Evolutionary conservation across 2,888 invertebrate genomes (phyloP), one percentile per base, ranked within the genome.

Genomic region (Drosophila demipolita): DNA sequence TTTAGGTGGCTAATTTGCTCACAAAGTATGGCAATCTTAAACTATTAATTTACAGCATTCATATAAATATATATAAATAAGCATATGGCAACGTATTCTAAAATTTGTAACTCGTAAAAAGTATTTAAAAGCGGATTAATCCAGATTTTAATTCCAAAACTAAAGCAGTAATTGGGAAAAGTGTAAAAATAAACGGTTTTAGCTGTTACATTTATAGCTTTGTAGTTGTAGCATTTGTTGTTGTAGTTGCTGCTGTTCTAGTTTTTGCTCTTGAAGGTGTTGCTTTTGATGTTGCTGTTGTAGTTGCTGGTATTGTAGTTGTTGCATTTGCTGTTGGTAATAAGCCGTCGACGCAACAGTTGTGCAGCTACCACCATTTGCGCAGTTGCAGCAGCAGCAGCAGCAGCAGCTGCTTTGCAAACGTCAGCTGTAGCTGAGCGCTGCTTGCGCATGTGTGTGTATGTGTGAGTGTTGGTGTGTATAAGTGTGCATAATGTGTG

Each of bases 351-450:
- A 54, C 60, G 80, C 79, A 87, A 79, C 85, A 89, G 79, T 84
- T 84, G 82, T 61, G 73, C 77, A 75, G 65, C 65, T 66, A 78
- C 73, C 78, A 77, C 73, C 65, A 23, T 60, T 67, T 79, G 67
- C 71, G 60, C 66, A 73, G 69, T 49, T 60, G 81, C 80, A 70
- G 65, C 40, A 36, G 60, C 87, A 23, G 65, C 40, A 36, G 60
- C 87, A 23, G 85, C 89, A 78, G 55, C 55, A 29, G 86, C 90
- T 89, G 89, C 80, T 53, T 64, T 66, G 74, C 68, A 76, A 23
- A 82, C 66, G 72, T 75, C 75, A 71, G 66, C 65, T 78, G 82
- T 69, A 60, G 49, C 40, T 64, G 23, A 58, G 33, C 59, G 59
- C 60, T 64, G 63, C 48, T 40, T 53, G 17, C 60, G 48, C 49